Percentiles rank a stretch among this genome's conserved stretches.
phyloP scores from a whole-genome alignment of 2,113 vertebrate genomes.

The Anolis carolinensis region DNA sequence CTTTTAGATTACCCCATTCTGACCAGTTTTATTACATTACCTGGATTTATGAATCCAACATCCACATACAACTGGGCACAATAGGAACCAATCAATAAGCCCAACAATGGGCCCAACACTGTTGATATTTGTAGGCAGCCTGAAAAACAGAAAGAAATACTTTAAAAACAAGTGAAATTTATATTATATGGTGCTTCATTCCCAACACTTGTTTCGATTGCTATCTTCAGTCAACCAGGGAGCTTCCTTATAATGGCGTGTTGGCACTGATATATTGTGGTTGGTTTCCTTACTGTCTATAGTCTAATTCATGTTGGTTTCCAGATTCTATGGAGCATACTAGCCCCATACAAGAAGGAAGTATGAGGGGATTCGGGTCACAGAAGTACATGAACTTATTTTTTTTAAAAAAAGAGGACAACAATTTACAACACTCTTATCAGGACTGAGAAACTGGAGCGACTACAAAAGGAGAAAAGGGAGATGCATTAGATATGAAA shows the following conservation, averaged over 20 bases:
- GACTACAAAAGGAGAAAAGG: no score
- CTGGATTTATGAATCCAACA: conserved; percentile 84
- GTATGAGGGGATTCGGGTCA: background rate
- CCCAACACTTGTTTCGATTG: background rate
- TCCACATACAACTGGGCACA: conserved; percentile 92
- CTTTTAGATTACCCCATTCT: no score
- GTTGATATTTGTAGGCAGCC: conserved; percentile 87
- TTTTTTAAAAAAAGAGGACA: no score
- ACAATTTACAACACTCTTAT: no score
- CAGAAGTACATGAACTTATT: background rate
- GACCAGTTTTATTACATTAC: conserved; percentile 69
- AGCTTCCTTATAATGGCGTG: background rate
- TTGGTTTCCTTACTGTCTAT: background rate
- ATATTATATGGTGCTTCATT: conserved; percentile 8
- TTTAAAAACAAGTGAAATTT: conserved; percentile 3
- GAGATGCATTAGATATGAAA: no score
- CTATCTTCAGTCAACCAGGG: background rate
- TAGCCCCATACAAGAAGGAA: background rate
- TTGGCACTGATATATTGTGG: background rate
- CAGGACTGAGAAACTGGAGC: no score
- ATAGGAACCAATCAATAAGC: conserved; percentile 87
- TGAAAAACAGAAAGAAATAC: conserved; percentile 51
- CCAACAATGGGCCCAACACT: conserved; percentile 87
- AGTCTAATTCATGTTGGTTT: background rate
- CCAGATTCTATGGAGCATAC: no score